phyloP scores from a whole-genome alignment of 1,140 invertebrate species.

The Drosophila bocki region DNA sequence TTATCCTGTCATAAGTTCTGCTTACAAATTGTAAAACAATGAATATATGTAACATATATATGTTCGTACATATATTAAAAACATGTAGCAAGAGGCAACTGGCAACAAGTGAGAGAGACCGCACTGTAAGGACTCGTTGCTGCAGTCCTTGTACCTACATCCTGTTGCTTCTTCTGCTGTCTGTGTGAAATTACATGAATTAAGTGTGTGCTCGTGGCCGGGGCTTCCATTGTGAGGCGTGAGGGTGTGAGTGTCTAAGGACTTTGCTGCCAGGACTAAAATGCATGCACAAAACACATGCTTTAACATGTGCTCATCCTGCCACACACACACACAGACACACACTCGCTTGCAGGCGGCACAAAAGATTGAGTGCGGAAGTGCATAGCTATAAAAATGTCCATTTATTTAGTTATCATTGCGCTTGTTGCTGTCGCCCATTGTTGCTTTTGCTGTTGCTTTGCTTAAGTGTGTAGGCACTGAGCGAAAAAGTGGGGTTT shows the following conservation, averaged over 20 bases:
- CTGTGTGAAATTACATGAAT: slow-evolving; percentile 83
- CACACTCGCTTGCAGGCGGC: slow-evolving; percentile 42
- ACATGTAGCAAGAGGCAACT: slow-evolving; percentile 37
- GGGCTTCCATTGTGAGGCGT: slow-evolving; percentile 47
- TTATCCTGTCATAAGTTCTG: slow-evolving; percentile 82
- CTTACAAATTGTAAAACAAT: slow-evolving; percentile 84
- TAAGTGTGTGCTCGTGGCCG: slow-evolving; percentile 70
- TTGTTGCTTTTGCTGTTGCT: slow-evolving; percentile 50
- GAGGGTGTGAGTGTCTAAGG: slow-evolving; percentile 21
- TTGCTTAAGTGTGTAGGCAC: slow-evolving; percentile 25
- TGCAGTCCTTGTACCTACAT: slow-evolving; percentile 53
- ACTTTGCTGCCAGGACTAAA: slow-evolving; percentile 34
- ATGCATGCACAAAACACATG: slow-evolving; percentile 69
- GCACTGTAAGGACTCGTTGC: slow-evolving; percentile 42
- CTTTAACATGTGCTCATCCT: slow-evolving; percentile 78
- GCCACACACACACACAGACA: slow-evolving; percentile 36
- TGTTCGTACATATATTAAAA: slow-evolving; percentile 40
- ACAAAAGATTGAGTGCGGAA: slow-evolving; percentile 84
- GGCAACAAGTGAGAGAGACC: slow-evolving; percentile 82
- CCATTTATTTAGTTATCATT: slow-evolving; percentile 84
- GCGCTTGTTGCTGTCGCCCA: slow-evolving; percentile 75
- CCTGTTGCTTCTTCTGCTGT: slow-evolving; percentile 70
- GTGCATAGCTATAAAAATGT: slow-evolving; percentile 84
- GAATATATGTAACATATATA: slow-evolving; percentile 49
- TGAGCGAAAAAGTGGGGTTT: background rate